phyloP scores from a whole-genome alignment of 2,113 vertebrate genomes.

The Bubo blakistoni region DNA sequence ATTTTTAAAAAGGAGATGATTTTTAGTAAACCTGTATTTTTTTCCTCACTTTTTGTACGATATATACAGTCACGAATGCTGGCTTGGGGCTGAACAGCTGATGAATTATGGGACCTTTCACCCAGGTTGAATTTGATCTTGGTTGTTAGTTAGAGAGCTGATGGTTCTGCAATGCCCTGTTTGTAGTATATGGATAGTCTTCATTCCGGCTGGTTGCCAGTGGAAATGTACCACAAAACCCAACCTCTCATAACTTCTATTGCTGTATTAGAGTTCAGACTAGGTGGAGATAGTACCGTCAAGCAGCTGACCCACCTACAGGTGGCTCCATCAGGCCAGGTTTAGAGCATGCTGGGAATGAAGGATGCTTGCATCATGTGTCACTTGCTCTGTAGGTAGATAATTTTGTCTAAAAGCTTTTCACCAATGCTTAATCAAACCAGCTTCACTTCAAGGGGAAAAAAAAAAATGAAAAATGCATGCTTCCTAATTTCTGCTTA shows the following conservation, averaged over 20 bases:
- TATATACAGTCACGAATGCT: background rate
- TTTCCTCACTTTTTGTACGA: background rate
- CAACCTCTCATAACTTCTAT: background rate
- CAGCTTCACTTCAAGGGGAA: background rate
- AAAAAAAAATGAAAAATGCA: background rate
- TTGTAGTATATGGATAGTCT: background rate
- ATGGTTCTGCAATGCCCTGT: background rate
- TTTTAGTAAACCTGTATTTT: background rate
- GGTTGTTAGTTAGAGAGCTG: background rate
- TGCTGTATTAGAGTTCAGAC: background rate
- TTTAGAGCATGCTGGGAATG: background rate
- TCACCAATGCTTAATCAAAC: background rate
- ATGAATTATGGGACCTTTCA: background rate
- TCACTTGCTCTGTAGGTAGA: background rate
- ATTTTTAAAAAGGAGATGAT: background rate
- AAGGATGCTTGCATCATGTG: background rate
- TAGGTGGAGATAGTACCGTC: background rate
- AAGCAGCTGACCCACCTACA: background rate
- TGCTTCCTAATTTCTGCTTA: background rate
- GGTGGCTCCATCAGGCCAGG: background rate
- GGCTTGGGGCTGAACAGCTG: background rate
- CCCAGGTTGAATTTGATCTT: background rate
- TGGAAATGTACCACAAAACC: background rate
- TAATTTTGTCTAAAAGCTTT: background rate
- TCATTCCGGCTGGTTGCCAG: background rate